These are phyloP conservation scores for Avahi laniger DNA, from an alignment of 2,797 vertebrate species.

Conservation along the genomic window DNA sequence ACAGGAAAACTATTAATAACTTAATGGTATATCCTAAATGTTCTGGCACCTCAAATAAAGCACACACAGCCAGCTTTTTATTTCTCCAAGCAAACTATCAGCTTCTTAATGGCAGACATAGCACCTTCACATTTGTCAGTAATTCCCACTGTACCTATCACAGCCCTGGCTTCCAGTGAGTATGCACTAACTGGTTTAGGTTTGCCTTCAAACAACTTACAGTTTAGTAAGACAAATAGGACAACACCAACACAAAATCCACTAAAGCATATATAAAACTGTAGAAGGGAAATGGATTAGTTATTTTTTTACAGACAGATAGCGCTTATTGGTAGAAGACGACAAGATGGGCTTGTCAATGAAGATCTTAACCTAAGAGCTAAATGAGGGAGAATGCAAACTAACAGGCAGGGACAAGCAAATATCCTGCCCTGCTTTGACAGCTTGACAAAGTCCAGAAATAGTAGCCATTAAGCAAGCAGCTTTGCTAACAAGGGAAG, in stretches of 20 bases:
- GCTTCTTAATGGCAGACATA: neutral
- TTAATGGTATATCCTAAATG: neutral
- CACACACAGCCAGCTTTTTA: neutral
- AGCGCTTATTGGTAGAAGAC: neutral
- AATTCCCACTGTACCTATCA: neutral
- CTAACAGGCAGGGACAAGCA: neutral
- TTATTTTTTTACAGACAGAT: neutral
- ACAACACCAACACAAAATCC: neutral
- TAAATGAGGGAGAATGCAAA: neutral
- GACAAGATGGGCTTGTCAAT: neutral
- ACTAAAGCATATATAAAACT: neutral
- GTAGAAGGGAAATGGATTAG: neutral
- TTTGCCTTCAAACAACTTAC: neutral
- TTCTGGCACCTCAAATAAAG: conserved; percentile 5
- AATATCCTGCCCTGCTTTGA: neutral
- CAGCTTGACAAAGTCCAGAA: neutral
- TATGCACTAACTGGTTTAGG: neutral
- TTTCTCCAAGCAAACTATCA: neutral
- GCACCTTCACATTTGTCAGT: neutral
- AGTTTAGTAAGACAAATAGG: neutral
- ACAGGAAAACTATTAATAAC: neutral
- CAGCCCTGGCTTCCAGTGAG: neutral
- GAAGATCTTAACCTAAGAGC: neutral
- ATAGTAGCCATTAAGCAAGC: neutral
- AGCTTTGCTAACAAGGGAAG: neutral